These are phyloP conservation scores for Oedothorax gibbosus DNA, from an alignment of 1,140 invertebrate genomes.

Conservation along the genomic window DNA sequence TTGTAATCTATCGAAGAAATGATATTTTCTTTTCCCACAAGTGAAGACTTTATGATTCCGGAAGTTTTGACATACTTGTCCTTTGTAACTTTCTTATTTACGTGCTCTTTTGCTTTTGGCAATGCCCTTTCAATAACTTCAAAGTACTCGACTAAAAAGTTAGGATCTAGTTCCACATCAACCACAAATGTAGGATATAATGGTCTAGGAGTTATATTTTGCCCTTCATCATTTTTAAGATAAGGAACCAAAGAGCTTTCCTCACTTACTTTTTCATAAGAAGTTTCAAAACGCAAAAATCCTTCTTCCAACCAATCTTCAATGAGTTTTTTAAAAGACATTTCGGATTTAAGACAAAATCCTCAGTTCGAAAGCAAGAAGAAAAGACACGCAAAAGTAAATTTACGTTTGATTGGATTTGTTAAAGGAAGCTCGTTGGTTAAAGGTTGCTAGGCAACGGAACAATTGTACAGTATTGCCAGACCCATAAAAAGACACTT, in stretches of 20 bases:
- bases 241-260: constrained; percentile 31
- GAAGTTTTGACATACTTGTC: background rate
- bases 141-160: constrained; percentile 44
- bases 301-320: constrained; percentile 43
- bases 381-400: too few species aligned
- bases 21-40: background rate
- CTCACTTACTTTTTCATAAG: background rate
- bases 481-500: too few species aligned
- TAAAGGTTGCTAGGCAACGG: too few species aligned
- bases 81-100: background rate
- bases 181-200: constrained; percentile 27
- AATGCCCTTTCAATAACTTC: constrained; percentile 29
- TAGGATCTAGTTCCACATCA: constrained; percentile 25
- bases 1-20: constrained; percentile 6
- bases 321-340: constrained; percentile 23
- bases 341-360: background rate
- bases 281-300: background rate
- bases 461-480: too few species aligned
- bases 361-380: too few species aligned
- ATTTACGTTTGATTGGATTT: too few species aligned
- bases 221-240: constrained; percentile 22
- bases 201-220: constrained; percentile 38
- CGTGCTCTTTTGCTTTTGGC: background rate
- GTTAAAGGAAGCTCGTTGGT: too few species aligned
- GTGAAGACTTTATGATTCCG: background rate